These are phyloP conservation scores for Gallinago nigripennis DNA, from an alignment of 2,797 vertebrate genomes.

Conservation along the genomic window DNA sequence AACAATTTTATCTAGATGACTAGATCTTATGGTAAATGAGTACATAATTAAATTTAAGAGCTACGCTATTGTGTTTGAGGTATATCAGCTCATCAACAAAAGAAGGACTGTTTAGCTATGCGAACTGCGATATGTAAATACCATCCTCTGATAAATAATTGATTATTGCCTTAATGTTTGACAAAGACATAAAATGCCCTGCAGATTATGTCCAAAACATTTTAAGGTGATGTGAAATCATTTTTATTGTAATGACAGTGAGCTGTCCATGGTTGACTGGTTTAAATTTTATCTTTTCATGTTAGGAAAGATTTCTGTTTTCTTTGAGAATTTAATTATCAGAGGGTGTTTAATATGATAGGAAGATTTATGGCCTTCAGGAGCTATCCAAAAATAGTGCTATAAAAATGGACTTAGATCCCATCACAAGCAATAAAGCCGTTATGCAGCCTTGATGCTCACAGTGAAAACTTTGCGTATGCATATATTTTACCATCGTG, in stretches of 20 bases:
- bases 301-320: conserved; percentile 69
- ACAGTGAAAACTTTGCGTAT: conserved; percentile 51
- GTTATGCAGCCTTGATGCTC: conserved; percentile 53
- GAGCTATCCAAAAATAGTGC: conserved; percentile 66
- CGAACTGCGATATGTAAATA: conserved; percentile 74
- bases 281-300: conserved; percentile 73
- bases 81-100: conserved; percentile 62
- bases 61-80: conserved; percentile 52
- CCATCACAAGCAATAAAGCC: conserved; percentile 58
- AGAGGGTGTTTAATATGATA: conserved; percentile 72
- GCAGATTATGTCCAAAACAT: conserved; percentile 60
- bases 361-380: conserved; percentile 66
- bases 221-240: conserved; percentile 71
- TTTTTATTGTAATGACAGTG: conserved; percentile 67
- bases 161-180: conserved; percentile 72
- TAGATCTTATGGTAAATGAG: conserved; percentile 69
- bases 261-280: conserved; percentile 67
- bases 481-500: conserved; percentile 42
- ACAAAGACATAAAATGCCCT: conserved; percentile 71
- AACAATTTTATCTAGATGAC: conserved; percentile 70
- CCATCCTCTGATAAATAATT: conserved; percentile 71
- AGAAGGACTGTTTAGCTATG: conserved; percentile 47
- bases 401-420: conserved; percentile 66
- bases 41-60: conserved; percentile 74
- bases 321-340: conserved; percentile 73